These are phyloP conservation scores for Diadophis punctatus DNA, from an alignment of 2,113 vertebrate species.

Conservation along the genomic window DNA sequence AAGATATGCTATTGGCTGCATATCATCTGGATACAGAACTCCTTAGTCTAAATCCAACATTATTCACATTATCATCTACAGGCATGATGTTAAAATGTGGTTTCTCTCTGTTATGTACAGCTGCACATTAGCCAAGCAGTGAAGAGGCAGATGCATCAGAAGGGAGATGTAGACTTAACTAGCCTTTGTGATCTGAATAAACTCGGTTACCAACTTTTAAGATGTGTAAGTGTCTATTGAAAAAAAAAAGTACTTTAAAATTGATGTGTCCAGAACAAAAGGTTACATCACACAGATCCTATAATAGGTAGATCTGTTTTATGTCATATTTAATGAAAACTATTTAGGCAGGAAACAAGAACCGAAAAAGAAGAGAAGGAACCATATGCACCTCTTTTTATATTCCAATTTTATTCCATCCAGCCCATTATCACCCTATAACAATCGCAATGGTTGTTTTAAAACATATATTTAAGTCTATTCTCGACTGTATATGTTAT, in stretches of 20 bases:
- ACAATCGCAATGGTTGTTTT: not conserved
- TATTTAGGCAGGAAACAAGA: not conserved
- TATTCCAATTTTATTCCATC: not conserved
- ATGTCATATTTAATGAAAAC: not conserved
- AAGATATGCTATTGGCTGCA: too few relatives aligned
- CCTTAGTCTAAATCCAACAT: too few relatives aligned
- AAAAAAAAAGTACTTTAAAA: not conserved
- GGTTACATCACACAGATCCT: too few relatives aligned
- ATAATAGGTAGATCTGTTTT: too few relatives aligned
- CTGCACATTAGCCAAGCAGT: not conserved
- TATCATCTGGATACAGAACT: too few relatives aligned
- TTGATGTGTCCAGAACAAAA: not conserved
- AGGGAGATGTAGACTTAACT: not conserved
- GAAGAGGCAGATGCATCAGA: not conserved
- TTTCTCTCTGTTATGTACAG: not conserved
- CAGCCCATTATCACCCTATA: not conserved
- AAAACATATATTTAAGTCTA: not conserved
- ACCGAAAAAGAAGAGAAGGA: not conserved
- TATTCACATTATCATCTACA: too few relatives aligned
- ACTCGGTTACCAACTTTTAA: not conserved
- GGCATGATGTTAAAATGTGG: too few relatives aligned
- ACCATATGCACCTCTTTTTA: not conserved
- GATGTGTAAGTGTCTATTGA: not conserved
- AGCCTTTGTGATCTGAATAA: not conserved
- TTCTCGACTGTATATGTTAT: not conserved